Evolutionary conservation across 2,888 invertebrate genomes (phyloP).

Genomic region (Pardosa pseudoannulata): DNA sequence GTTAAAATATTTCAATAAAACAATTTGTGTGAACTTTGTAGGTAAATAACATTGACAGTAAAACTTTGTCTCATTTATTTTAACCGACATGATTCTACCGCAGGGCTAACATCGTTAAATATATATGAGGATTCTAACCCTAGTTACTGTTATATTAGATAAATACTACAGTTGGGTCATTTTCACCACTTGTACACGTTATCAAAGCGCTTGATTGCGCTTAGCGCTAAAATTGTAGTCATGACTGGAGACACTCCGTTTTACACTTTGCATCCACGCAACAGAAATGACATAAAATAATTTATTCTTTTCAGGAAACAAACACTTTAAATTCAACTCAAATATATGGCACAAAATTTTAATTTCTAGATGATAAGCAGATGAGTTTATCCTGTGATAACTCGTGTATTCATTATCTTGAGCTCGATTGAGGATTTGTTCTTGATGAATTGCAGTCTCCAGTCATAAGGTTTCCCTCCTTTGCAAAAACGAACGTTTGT

Average conservation of each 20-base stretch:
- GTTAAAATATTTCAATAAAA: constrained; percentile 44
- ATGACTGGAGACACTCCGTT: constrained; percentile 37
- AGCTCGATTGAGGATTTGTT: constrained; percentile 3
- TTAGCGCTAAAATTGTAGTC: constrained; percentile 44
- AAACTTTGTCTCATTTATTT: constrained; percentile 40
- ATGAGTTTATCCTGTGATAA: neutral
- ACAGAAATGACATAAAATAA: too few species aligned
- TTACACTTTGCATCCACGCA: too few species aligned
- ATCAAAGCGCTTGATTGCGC: constrained; percentile 51
- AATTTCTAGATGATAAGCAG: neutral
- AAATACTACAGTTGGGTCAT: constrained; percentile 39
- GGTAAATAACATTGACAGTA: constrained; percentile 26
- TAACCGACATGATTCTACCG: constrained; percentile 46
- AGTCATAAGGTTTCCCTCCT: constrained; percentile 38
- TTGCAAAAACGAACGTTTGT: neutral
- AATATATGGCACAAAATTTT: neutral
- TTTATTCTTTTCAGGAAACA: too few species aligned
- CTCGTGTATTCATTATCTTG: neutral
- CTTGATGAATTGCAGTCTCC: constrained; percentile 5
- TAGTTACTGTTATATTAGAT: constrained; percentile 58
- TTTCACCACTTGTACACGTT: constrained; percentile 39
- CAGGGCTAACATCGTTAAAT: constrained; percentile 61
- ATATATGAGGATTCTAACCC: constrained; percentile 62
- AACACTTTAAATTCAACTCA: neutral
- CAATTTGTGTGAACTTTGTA: constrained; percentile 31